Evolutionary conservation across 2,888 invertebrate species (phyloP).

Genomic region (Endotricha flammealis): DNA sequence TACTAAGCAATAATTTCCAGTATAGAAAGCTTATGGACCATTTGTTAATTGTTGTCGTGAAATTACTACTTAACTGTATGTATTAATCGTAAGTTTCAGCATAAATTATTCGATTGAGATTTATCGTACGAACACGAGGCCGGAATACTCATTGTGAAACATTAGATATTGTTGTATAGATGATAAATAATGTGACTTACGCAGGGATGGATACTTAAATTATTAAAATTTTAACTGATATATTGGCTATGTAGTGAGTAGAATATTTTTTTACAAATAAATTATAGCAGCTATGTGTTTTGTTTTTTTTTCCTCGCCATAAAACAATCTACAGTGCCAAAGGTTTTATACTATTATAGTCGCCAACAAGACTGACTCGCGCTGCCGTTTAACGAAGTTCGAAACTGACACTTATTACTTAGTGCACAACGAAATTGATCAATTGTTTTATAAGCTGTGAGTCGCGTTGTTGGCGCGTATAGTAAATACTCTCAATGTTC

Average conservation of each 20-base stretch:
- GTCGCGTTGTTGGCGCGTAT: no score
- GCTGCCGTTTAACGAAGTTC: no score
- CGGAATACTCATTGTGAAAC: slow-evolving; percentile 75
- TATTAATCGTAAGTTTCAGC: slow-evolving; percentile 67
- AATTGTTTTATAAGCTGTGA: no score
- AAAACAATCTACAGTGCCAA: no score
- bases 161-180: slow-evolving; percentile 76
- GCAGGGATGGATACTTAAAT: slow-evolving; percentile 80
- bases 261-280: slow-evolving; percentile 86
- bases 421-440: no score
- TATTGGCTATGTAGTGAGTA: slow-evolving; percentile 83
- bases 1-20: slow-evolving; percentile 53
- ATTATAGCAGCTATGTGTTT: slow-evolving; percentile 73
- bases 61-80: slow-evolving; percentile 45
- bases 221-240: slow-evolving; percentile 79
- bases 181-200: slow-evolving; percentile 79
- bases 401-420: no score
- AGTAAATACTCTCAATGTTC: no score
- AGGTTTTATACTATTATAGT: no score
- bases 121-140: slow-evolving; percentile 44
- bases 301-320: no score
- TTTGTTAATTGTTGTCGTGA: slow-evolving; percentile 59
- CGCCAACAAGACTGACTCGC: no score
- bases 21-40: slow-evolving; percentile 69
- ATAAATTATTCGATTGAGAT: slow-evolving; percentile 71